Evolutionary conservation across 2,113 vertebrate species (phyloP).

Genomic region (Istiophorus platypterus): DNA sequence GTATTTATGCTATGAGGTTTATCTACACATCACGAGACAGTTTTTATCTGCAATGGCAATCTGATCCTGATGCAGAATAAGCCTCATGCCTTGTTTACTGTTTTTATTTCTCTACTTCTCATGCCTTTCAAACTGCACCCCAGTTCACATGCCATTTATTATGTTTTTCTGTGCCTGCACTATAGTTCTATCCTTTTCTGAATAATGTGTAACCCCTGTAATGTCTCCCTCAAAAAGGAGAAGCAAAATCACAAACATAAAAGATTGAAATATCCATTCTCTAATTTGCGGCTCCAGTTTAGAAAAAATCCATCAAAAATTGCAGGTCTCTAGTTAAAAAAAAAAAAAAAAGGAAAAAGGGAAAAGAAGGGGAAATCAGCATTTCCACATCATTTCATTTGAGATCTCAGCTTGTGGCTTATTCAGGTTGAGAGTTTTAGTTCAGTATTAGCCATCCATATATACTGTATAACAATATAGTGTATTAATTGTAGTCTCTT

Average conservation of each 20-base stretch:
- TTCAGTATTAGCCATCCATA: conserved; percentile 1
- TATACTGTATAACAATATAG: conserved; percentile 1
- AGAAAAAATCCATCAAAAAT: conserved; percentile 42
- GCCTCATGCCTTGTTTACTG: conserved; percentile 35
- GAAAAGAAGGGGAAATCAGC: too few relatives aligned
- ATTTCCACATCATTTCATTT: conserved; percentile 16
- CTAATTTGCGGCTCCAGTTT: conserved; percentile 45
- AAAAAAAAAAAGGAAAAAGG: not conserved
- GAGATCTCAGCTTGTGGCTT: conserved; percentile 11
- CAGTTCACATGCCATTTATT: conserved; percentile 33
- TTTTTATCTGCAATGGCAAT: conserved; percentile 10
- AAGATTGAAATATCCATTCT: conserved; percentile 30
- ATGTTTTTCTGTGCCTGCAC: conserved; percentile 33
- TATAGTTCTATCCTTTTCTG: conserved; percentile 27
- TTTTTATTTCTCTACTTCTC: conserved; percentile 34
- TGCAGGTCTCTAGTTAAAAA: not conserved
- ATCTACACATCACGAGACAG: conserved; percentile 21
- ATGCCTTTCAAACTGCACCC: conserved; percentile 43
- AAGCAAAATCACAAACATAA: conserved; percentile 18
- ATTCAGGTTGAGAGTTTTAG: not conserved
- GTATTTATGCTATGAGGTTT: conserved; percentile 11
- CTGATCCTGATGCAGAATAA: conserved; percentile 6
- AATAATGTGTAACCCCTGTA: conserved; percentile 32
- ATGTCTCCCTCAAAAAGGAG: conserved; percentile 28
- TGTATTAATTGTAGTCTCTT: conserved; percentile 7